These are phyloP conservation scores for Pavo muticus DNA, from an alignment of 2,113 vertebrate genomes.

Conservation along the genomic window DNA sequence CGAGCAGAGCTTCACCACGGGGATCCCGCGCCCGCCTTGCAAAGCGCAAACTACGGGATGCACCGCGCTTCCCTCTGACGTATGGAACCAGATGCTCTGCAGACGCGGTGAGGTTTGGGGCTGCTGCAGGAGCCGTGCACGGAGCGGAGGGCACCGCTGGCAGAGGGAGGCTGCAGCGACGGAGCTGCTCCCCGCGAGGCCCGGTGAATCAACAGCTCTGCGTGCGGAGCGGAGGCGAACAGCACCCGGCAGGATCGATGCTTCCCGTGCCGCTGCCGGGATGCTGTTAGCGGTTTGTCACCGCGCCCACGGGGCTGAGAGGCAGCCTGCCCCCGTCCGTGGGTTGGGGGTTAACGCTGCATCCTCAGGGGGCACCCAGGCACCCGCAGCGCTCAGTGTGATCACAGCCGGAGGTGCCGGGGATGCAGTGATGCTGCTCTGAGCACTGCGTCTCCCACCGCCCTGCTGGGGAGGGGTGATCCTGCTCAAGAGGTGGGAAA, in stretches of 20 bases:
- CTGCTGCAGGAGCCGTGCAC: not conserved
- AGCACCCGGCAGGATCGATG: conserved; percentile 40
- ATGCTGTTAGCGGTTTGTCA: conserved; percentile 72
- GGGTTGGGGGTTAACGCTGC: not conserved
- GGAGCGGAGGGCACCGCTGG: not conserved
- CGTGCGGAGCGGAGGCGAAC: conserved; percentile 49
- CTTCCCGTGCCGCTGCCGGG: conserved; percentile 59
- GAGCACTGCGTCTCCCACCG: not conserved
- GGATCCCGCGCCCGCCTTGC: not conserved
- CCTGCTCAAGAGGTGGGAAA: not conserved
- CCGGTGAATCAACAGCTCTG: conserved; percentile 66
- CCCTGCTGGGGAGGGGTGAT: too few species aligned
- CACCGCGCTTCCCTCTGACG: accelerated
- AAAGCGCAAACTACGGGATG: not conserved
- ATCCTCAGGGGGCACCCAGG: not conserved
- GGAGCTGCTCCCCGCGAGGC: not conserved
- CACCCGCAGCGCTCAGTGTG: not conserved
- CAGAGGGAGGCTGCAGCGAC: not conserved
- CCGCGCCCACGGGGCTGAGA: conserved; percentile 10
- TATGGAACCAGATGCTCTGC: accelerated
- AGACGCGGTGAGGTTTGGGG: accelerated
- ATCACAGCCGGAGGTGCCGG: not conserved
- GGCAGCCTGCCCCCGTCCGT: not conserved
- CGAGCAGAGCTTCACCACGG: not conserved
- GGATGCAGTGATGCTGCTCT: not conserved